These are phyloP conservation scores for Ditylenchus dipsaci DNA, from an alignment of 1,140 invertebrate species.

Conservation along the genomic window DNA sequence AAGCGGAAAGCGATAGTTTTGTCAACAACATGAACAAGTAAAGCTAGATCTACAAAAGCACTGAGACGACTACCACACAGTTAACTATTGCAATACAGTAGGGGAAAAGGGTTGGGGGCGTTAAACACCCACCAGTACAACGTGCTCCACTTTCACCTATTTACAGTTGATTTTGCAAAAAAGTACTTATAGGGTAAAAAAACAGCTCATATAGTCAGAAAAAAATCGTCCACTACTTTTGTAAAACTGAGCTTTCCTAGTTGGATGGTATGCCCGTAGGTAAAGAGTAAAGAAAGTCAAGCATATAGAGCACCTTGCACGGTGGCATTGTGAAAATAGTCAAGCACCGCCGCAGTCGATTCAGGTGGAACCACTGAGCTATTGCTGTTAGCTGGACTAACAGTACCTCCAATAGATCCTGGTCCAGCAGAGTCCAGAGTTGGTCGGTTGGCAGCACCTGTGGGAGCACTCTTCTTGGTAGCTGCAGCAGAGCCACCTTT, in stretches of 20 bases:
- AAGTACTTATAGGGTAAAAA: no score
- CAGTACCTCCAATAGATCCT: slow-evolving; percentile 45
- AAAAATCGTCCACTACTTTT: not conserved
- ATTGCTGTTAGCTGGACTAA: slow-evolving; percentile 31
- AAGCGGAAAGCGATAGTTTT: slow-evolving; percentile 4
- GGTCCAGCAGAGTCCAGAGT: not conserved
- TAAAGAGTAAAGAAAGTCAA: no score
- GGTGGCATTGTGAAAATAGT: slow-evolving; percentile 58
- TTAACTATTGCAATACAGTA: not conserved
- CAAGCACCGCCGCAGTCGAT: slow-evolving; percentile 48
- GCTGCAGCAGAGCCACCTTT: slow-evolving; percentile 31
- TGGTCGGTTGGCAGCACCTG: slow-evolving; percentile 5
- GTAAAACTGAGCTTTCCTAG: not conserved
- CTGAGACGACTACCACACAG: slow-evolving; percentile 6
- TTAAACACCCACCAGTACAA: not conserved
- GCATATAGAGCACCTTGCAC: slow-evolving; percentile 52
- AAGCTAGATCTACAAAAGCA: slow-evolving; percentile 7
- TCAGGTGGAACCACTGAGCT: slow-evolving; percentile 25
- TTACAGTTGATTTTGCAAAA: no score
- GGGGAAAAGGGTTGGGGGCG: not conserved
- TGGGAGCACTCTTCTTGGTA: slow-evolving; percentile 17
- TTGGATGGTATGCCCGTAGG: not conserved
- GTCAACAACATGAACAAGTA: slow-evolving; percentile 24
- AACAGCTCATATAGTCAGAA: no score
- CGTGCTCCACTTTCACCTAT: not conserved